Evolutionary conservation across 2,113 vertebrate species (phyloP), one percentile per base, ranked within the genome.

Genomic region (Salvelinus alpinus): DNA sequence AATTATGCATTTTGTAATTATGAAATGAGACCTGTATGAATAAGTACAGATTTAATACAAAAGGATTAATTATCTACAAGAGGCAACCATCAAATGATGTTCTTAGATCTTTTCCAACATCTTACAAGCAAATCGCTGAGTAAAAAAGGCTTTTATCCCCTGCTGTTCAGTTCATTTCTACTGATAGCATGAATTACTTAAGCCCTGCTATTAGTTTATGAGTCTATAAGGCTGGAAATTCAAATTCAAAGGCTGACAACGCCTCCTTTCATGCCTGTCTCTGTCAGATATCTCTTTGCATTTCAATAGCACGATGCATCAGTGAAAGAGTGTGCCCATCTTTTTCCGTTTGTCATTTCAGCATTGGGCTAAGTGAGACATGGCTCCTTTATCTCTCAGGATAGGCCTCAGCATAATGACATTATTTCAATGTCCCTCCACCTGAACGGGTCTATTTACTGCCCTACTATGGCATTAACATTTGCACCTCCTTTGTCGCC

Each of bases 381-480:
- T 18, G 2, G 31, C 18, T 14, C 24, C 31, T n/a, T n/a, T 67
- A 13, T 31, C 25, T 67, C 14, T 71, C 64, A 27, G 38, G 38
- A 11, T 2, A 92, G 91, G 88, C 77, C 72, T 80, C 89, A 48
- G 12, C 25, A 29, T 29, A 27, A 29, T 22, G 71, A 34, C 51
- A 72, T 44, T 44, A 44, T 44, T 44, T 44, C 38, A 44, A 60
- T 62, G 31, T 31, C 27, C 54, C 54, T 72, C 54, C 71, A 72
- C 54, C 59, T 59, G 47, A 72, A 27, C 31, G 54, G 29, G 51
- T 29, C 71, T 72, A 54, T 31, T 60, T 51, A 72, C 54, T 11
- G 38, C 38, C 9, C 31, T 25, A 54, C 27, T 16, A 54, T 3
- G 13, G 7, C 59, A 24, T 62, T 48, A 27, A 24, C 38, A 66